Percentiles rank a stretch among this genome's conserved stretches.
Conservation (phyloP, 2,888 invertebrate genomes). For the Neoascia interrupta region DNA sequence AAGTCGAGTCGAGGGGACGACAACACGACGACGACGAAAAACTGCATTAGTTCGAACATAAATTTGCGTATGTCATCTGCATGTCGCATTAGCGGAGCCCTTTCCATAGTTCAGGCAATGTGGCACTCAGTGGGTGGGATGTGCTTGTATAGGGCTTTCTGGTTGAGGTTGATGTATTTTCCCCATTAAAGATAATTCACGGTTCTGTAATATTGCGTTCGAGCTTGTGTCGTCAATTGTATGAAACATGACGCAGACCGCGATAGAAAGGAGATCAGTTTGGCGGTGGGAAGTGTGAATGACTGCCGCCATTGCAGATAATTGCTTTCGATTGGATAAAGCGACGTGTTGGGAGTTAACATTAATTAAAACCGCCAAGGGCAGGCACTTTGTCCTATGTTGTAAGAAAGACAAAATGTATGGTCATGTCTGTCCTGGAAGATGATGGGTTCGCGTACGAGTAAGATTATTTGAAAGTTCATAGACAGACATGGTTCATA, state of each 20-base stretch:
- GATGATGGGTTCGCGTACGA: too few relatives aligned
- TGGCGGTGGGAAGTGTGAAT: not conserved
- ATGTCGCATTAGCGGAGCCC: constrained; percentile 65
- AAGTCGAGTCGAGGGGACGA: too few relatives aligned
- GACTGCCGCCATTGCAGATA: not conserved
- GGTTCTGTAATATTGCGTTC: constrained; percentile 47
- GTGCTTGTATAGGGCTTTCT: constrained; percentile 16
- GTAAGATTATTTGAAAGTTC: too few relatives aligned
- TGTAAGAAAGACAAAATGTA: too few relatives aligned
- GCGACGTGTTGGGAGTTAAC: too few relatives aligned
- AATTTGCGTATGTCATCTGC: constrained; percentile 69
- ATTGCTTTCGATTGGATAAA: too few relatives aligned
- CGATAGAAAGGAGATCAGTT: not conserved
- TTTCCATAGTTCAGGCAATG: constrained; percentile 29
- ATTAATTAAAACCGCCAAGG: too few relatives aligned
- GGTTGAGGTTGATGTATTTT: constrained; percentile 55
- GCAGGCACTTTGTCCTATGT: too few relatives aligned
- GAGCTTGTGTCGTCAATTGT: constrained; percentile 42
- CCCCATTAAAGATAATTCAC: constrained; percentile 62
- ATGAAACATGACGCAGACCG: constrained; percentile 53
- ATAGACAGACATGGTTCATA: too few relatives aligned
- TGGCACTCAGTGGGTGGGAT: constrained; percentile 1
- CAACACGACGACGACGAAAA: constrained; percentile 59
- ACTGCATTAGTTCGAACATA: constrained; percentile 69
- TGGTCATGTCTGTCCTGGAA: too few relatives aligned